Conservation (phyloP, 2,797 vertebrate genomes). For the Onychomys arenicola region DNA sequence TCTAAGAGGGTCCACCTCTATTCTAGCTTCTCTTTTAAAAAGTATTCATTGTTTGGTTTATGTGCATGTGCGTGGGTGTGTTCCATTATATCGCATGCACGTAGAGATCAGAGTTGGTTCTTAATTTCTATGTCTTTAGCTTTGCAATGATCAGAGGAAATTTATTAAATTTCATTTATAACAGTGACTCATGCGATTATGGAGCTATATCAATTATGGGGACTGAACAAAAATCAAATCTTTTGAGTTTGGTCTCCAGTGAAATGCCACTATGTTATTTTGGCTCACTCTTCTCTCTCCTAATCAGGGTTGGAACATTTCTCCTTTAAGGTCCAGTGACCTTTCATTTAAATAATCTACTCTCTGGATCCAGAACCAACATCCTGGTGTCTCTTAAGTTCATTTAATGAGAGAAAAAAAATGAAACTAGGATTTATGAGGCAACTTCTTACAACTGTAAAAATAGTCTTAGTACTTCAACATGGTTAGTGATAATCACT, state of each 20-base stretch:
- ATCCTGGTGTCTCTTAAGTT: not conserved
- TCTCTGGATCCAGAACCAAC: not conserved
- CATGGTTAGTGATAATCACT: not conserved
- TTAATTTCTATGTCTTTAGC: not conserved
- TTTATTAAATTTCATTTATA: not conserved
- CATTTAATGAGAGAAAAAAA: accelerated
- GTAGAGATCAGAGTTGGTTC: not conserved
- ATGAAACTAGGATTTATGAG: not conserved
- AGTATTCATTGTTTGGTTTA: not conserved
- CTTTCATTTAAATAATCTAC: not conserved
- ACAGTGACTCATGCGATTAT: not conserved
- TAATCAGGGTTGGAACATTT: not conserved
- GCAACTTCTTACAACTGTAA: not conserved
- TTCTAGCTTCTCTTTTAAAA: not conserved
- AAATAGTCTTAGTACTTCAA: not conserved
- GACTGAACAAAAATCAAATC: not conserved
- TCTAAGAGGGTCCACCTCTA: not conserved
- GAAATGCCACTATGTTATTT: not conserved
- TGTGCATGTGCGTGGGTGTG: too few relatives aligned
- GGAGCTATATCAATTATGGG: not conserved
- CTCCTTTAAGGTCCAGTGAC: not conserved
- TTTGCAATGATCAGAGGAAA: not conserved
- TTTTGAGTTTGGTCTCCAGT: not conserved
- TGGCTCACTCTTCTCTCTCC: not conserved
- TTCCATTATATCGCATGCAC: not conserved